These are phyloP conservation scores for roundworm (Caenorhabditis elegans) DNA, from an alignment of 1,140 invertebrate genomes.

Conservation along the genomic window WBcel235 BX284603.4:7179501-7180000, in stretches of 20 bases:
- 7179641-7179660: background rate
- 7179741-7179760: too few relatives aligned
- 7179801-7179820: background rate
- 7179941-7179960: background rate
- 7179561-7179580: slow-evolving; percentile 91
- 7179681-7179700: too few relatives aligned
- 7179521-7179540: slow-evolving; percentile 93
- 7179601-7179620: too few relatives aligned
- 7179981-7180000: too few relatives aligned
- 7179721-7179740: too few relatives aligned
- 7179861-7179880: background rate
- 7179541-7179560: slow-evolving; percentile 92
- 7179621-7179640: too few relatives aligned
- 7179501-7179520: slow-evolving; percentile 93
- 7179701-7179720: too few relatives aligned
- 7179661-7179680: background rate
- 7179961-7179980: too few relatives aligned
- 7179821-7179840: background rate
- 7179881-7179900: background rate
- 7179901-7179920: background rate
- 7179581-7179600: slow-evolving; percentile 39
- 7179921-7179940: background rate
- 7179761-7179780: background rate
- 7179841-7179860: slow-evolving; percentile 1
- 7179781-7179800: background rate